Base-by-base conservation (phyloP, 1,140 invertebrate species). In the Caenorhabditis inopinata region DNA sequence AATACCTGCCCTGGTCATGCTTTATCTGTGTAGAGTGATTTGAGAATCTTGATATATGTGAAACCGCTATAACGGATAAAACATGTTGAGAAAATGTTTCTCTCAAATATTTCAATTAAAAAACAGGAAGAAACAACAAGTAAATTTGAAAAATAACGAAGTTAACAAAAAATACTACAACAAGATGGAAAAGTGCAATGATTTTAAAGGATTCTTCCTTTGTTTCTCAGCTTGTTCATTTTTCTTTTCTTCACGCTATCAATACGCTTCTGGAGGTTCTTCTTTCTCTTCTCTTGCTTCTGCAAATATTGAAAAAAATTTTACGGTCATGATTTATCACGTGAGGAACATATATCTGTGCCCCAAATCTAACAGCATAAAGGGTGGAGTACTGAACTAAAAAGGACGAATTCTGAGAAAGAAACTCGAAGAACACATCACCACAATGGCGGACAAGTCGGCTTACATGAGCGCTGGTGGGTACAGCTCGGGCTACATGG, bases 211-310 rank as follows among this genome's bases (percentile, higher is more conserved):
- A 68, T 68, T 68, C 58, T 68, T 68, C 58, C 58, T 18, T 68
- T 68, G 58, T 68, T 68, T 68, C 58, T 68, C 11, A 68, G n/a
- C 32, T 68, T 68, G 58, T 68, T 68, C 58, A 68, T 68, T 32
- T 68, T 68, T 68, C 58, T 68, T 32, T 68, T 68, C 32, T 68
- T 68, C 0, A 68, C 58, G 27, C 38, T 32, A 16, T 68, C 58
- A 18, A 68, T 68, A 21, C 58, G 58, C 32, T 68, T 68, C n/a
- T 68, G 58, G 58, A 68, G 58, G 7, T 68, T 68, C 58, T 68
- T 68, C 58, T 68, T 68, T 68, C 58, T 68, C 32, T 68, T 68
- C 4, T 68, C 58, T 68, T 68, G 58, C 32, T 68, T 68, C 58
- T 68, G 58, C 35, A 68, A 68, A 42, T n/a, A n/a, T n/a, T n/a